Evolutionary conservation across 2,113 vertebrate genomes (phyloP).

Genomic region (Lophochroa leadbeateri): DNA sequence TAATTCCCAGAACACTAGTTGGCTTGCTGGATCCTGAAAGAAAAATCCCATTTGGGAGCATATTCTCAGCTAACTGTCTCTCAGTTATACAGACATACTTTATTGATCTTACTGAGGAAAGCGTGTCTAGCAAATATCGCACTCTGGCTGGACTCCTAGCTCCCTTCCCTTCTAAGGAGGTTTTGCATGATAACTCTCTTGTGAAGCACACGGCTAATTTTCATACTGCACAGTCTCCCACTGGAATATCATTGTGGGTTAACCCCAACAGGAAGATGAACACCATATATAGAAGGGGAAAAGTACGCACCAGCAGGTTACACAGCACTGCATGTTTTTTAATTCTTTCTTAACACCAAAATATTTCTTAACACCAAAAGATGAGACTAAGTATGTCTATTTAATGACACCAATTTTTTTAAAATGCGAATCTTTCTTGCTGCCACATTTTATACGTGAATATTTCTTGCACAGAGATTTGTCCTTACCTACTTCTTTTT

Average conservation of each 20-base stretch:
- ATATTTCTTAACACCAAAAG: background rate
- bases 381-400: background rate
- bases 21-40: background rate
- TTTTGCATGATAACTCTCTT: background rate
- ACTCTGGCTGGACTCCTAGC: background rate
- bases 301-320: background rate
- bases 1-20: constrained; percentile 19
- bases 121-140: background rate
- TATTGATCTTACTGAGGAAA: constrained; percentile 28
- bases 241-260: background rate
- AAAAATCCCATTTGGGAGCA: constrained; percentile 32
- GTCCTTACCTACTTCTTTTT: background rate
- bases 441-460: background rate
- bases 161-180: background rate
- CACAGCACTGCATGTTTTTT: background rate
- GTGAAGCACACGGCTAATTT: background rate
- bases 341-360: background rate
- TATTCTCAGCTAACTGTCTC: constrained; percentile 26
- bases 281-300: background rate
- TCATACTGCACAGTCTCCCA: background rate
- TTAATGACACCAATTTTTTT: background rate
- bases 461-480: background rate
- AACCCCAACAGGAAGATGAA: background rate
- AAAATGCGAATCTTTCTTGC: background rate
- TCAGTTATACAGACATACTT: constrained; percentile 29